phyloP scores from a whole-genome alignment of 2,888 invertebrate genomes.

The Calephelis perditalis region DNA sequence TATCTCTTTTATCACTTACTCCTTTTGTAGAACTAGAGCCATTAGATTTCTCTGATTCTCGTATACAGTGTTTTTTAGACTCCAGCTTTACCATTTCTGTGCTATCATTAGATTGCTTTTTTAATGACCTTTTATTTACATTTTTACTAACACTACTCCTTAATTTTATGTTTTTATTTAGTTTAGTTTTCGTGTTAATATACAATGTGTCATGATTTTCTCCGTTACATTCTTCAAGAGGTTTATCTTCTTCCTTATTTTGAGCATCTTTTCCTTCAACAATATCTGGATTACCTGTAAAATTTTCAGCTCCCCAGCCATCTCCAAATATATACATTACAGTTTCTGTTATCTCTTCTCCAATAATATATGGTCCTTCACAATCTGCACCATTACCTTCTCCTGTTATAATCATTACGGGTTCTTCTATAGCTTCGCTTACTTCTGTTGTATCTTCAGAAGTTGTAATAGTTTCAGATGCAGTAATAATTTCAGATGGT shows the following conservation, averaged over 20 bases:
- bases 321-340: constrained; percentile 83
- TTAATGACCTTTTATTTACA: constrained; percentile 58
- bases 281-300: constrained; percentile 82
- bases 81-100: constrained; percentile 54
- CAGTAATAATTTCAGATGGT: constrained; percentile 32
- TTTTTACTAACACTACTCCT: constrained; percentile 39
- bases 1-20: constrained; percentile 48
- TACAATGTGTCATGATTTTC: constrained; percentile 49
- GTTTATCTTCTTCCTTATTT: constrained; percentile 50
- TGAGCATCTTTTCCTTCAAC: constrained; percentile 45
- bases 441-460: constrained; percentile 41
- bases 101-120: constrained; percentile 59
- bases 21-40: constrained; percentile 42
- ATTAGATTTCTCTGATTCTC: constrained; percentile 53
- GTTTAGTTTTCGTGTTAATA: constrained; percentile 48
- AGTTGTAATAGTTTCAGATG: constrained; percentile 16
- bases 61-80: constrained; percentile 63
- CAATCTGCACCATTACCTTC: constrained; percentile 83
- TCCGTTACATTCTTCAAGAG: constrained; percentile 59
- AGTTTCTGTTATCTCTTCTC: constrained; percentile 86
- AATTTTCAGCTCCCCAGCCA: constrained; percentile 84
- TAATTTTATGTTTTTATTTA: constrained; percentile 51
- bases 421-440: constrained; percentile 85
- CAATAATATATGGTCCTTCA: constrained; percentile 74
- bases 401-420: constrained; percentile 83